A percentile compares a stretch with the other conserved stretches of the same genome.
Conservation (phyloP, 1,140 invertebrate species). For the Drosophila kurseongensis region DNA sequence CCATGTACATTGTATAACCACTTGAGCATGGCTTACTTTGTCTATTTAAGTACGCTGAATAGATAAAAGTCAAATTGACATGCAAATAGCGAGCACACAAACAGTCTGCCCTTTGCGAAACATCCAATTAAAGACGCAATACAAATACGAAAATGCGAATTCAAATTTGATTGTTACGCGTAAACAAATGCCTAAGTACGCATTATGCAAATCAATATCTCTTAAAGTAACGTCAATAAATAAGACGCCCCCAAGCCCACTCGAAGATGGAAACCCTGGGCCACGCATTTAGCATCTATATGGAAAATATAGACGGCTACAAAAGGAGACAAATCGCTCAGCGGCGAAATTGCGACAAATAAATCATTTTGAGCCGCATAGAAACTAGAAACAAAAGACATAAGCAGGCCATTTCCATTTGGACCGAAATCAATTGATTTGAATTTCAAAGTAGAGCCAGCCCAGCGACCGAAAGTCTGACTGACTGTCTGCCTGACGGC, state of each 20-base stretch:
- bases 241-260: slow-evolving; percentile 45
- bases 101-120: slow-evolving; percentile 44
- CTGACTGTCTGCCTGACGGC: slow-evolving; percentile 8
- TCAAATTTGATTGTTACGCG: slow-evolving; percentile 83
- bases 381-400: slow-evolving; percentile 76
- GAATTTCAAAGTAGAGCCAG: slow-evolving; percentile 70
- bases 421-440: slow-evolving; percentile 80
- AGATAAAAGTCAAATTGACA: slow-evolving; percentile 82
- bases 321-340: slow-evolving; percentile 73
- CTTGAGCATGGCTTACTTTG: slow-evolving; percentile 71
- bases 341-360: slow-evolving; percentile 80
- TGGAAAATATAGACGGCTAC: slow-evolving; percentile 4
- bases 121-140: slow-evolving; percentile 78
- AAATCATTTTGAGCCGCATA: slow-evolving; percentile 79
- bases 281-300: slow-evolving; percentile 24
- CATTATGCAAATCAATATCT: slow-evolving; percentile 82
- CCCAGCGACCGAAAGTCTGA: slow-evolving; percentile 6
- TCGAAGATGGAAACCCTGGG: not conserved
- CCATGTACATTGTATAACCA: slow-evolving; percentile 73
- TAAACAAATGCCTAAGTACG: slow-evolving; percentile 82
- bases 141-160: slow-evolving; percentile 77
- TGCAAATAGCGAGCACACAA: slow-evolving; percentile 69
- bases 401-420: slow-evolving; percentile 82
- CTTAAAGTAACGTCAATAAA: slow-evolving; percentile 81
- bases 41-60: slow-evolving; percentile 61